These are phyloP conservation scores for Trinorchestia longiramus DNA, from an alignment of 1,140 invertebrate species.

Conservation along the genomic window DNA sequence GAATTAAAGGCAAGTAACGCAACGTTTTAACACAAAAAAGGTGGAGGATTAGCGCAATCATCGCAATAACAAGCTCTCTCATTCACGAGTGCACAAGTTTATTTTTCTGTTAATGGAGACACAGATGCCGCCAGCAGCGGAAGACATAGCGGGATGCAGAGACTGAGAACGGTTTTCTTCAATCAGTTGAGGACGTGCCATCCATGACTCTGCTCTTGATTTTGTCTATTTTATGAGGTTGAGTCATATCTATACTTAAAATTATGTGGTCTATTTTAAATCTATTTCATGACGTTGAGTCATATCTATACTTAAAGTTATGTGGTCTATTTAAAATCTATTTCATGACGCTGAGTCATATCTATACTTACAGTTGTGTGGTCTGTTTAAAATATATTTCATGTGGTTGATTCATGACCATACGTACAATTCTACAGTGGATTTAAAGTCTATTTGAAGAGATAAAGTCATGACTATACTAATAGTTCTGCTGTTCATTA, in stretches of 20 bases:
- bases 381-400: too few relatives aligned
- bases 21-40: not conserved
- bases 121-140: not conserved
- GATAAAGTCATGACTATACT: too few relatives aligned
- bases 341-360: too few relatives aligned
- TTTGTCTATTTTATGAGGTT: not conserved
- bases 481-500: not conserved
- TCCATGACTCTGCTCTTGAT: not conserved
- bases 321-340: too few relatives aligned
- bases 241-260: not conserved
- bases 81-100: not conserved
- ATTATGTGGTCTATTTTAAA: not conserved
- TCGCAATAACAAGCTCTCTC: not conserved
- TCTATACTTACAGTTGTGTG: too few relatives aligned
- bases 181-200: not conserved
- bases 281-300: too few relatives aligned
- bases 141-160: not conserved
- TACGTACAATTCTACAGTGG: too few relatives aligned
- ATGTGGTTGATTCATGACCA: too few relatives aligned
- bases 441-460: too few relatives aligned
- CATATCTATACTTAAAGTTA: too few relatives aligned
- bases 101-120: not conserved
- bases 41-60: not conserved
- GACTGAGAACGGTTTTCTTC: not conserved
- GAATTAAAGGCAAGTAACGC: not conserved